Base-by-base conservation (phyloP, 2,113 vertebrate genomes). In the Dendrocopos noguchii region DNA sequence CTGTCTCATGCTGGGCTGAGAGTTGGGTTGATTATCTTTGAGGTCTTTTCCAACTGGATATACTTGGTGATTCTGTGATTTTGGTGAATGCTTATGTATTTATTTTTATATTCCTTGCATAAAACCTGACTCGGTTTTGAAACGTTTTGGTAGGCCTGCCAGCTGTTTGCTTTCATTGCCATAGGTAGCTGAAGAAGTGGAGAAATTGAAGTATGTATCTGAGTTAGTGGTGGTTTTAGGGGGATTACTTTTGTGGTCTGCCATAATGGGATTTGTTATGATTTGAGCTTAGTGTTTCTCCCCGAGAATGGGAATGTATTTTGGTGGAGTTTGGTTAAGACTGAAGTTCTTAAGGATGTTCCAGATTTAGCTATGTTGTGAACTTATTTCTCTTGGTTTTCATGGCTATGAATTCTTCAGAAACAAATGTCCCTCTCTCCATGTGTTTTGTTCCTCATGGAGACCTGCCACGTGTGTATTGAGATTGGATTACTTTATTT, bases 101-200 rank as follows among this genome's bases (percentile, higher is more conserved):
- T 78, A 12, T 21, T 36, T 76, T 61, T 42, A 6, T 61, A 53
- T 77, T 74, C 1, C 4, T 28, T 57, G 19, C 7, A 14, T 53
- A 31, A 64, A 56, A 76, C 0, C 1, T 12, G 6, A 8, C 31
- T 50, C 1, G 0, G 6, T 68, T 82, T 80, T 68, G 1, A 6
- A 68, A 60, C 34, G 31, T 3, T 39, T 75, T 71, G 1, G 3
- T 15, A 6, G 17, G 7, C 6, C 16, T 75, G 24, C 18, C 9
- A 39, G 15, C 13, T 0, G 0, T 28, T 66, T 19, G 7, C 2
- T 67, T 71, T 75, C 59, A 25, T 67, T 59, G 12, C 10, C 4
- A 4, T 12, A 12, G 27, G 6, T 1, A 10, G 33, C 12, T 47
- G 29, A 46, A 70, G 29, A 46, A 70, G 21, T 21, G 5, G 4